A percentile compares a stretch with the other conserved stretches of the same genome.
Evolutionary conservation across 1,140 invertebrate species (phyloP).

Genomic region (Saccostrea echinata): DNA sequence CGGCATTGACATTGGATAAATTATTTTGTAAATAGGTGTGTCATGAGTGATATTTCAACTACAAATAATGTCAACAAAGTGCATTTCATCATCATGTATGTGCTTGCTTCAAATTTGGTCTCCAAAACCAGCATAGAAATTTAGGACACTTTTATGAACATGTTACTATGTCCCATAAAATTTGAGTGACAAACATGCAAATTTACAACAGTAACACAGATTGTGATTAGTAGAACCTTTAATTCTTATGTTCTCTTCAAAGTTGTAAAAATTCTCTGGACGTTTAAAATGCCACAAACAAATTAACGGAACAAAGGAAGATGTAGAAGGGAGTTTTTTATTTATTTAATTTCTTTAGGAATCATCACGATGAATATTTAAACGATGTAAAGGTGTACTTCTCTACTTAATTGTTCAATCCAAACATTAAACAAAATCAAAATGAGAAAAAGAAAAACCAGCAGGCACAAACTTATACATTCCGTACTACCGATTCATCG

Average conservation of each 20-base stretch:
- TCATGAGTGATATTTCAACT: background rate
- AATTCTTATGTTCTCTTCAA: background rate
- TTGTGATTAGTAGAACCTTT: background rate
- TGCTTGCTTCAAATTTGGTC: background rate
- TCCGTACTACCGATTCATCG: background rate
- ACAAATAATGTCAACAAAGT: constrained; percentile 9
- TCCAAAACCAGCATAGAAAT: background rate
- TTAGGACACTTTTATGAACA: too few relatives aligned
- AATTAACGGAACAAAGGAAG: background rate
- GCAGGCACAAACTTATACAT: background rate
- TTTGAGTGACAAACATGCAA: too few relatives aligned
- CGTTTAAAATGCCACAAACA: background rate
- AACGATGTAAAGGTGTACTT: background rate
- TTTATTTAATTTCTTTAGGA: background rate
- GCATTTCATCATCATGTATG: background rate
- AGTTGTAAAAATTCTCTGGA: background rate
- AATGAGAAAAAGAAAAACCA: constrained; percentile 2
- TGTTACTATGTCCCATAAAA: too few relatives aligned
- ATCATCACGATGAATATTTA: constrained; percentile 1
- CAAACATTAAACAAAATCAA: constrained; percentile 27
- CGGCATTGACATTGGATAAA: background rate
- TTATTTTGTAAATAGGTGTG: background rate
- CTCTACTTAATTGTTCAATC: constrained; percentile 9
- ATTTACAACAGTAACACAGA: too few relatives aligned
- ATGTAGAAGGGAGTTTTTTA: background rate